Evolutionary conservation across 2,113 vertebrate genomes (phyloP), one percentile per base, ranked within the genome.

Genomic region (Phaethon lepturus): DNA sequence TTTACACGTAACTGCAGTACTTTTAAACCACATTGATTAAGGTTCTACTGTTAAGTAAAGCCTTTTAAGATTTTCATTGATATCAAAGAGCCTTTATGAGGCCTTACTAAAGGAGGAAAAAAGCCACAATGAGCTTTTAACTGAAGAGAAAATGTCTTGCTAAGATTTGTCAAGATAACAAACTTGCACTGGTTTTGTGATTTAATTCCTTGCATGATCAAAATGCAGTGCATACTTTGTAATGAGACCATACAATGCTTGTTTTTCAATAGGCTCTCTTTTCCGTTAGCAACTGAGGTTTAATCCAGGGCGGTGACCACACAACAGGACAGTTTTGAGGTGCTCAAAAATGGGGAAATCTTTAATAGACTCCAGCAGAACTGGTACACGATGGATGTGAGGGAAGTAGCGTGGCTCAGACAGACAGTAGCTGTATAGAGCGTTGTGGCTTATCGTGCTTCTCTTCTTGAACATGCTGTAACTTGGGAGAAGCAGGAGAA

Each of bases 1-100:
- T 95, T 95, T 68, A 47, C 1, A 10, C 4, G 6, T 75, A 95
- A 91, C 87, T 82, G 58, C 69, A 42, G 87, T 85, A 42, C 84
- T 94, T 97, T 94, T 95, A 94, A 97, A 95, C 53, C 40, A 64
- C 96, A 93, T 96, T 96, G 96, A 96, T 96, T 96, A 97, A 96
- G 87, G 92, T 93, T 96, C 81, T 85, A 79, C 95, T 96, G 96
- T 94, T 97, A 95, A 94, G 62, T 95, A 95, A 97, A 97, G 95
- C 90, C 93, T 97, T 97, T 96, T 86, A 96, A 96, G 96, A 91
- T 94, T 92, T 90, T 90, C 93, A 91, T 55, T 96, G 87, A 96
- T 91, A 97, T 95, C 87, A 93, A 88, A 96, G 81, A 94, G 92
- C 93, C 81, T 96, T 95, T 95, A 93, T 91, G 66, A 69, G 87